Conservation (phyloP, 2,888 invertebrate species). For the Neria commutata region DNA sequence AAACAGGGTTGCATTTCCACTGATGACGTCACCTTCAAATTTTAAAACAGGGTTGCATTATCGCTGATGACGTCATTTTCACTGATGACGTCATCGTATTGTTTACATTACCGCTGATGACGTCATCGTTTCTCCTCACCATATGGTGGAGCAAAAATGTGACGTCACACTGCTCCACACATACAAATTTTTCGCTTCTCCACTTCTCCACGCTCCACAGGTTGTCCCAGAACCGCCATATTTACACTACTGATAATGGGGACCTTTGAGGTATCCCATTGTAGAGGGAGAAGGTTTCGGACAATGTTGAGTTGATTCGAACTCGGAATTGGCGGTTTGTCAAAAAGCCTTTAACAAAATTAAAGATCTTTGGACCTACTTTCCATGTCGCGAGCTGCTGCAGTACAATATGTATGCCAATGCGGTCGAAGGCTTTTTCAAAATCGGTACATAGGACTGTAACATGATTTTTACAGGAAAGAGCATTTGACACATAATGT, state of each 20-base stretch:
- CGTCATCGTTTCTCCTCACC: too few species aligned
- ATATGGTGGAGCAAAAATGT: too few species aligned
- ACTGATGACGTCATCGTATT: too few species aligned
- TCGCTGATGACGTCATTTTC: too few species aligned
- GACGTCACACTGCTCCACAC: too few species aligned
- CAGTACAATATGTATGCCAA: slow-evolving; percentile 13
- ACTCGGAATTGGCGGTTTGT: slow-evolving; percentile 16
- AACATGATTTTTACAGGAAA: slow-evolving; percentile 21
- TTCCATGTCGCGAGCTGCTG: slow-evolving; percentile 17
- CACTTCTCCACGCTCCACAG: too few species aligned
- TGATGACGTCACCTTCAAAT: too few species aligned
- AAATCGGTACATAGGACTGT: slow-evolving; percentile 17
- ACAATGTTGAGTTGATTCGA: background rate
- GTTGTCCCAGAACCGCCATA: too few species aligned
- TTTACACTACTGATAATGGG: background rate
- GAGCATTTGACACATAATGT: slow-evolving; percentile 9
- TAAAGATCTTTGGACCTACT: slow-evolving; percentile 15
- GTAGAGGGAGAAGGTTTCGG: background rate
- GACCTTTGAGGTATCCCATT: slow-evolving; percentile 18
- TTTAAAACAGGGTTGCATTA: too few species aligned
- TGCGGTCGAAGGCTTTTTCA: slow-evolving; percentile 17
- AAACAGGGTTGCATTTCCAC: too few species aligned
- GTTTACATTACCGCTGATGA: too few species aligned
- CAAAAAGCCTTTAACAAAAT: slow-evolving; percentile 17
- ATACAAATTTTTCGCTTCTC: too few species aligned